Conservation (phyloP, 1,140 invertebrate genomes). For the Mactra quadrangularis region DNA sequence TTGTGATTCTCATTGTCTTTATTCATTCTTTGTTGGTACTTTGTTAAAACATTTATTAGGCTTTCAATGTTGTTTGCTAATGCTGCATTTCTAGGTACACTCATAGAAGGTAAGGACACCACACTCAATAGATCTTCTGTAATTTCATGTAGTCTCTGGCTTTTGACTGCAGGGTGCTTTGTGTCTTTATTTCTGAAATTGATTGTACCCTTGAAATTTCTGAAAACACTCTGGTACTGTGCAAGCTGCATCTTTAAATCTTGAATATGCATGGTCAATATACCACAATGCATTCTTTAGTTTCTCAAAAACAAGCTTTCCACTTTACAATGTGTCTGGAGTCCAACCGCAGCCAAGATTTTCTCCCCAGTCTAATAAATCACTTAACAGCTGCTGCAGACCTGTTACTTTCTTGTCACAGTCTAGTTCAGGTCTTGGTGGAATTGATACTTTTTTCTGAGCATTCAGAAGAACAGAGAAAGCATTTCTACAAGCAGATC, state of each 20-base stretch:
- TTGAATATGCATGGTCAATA: constrained; percentile 6
- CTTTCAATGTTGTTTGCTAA: background rate
- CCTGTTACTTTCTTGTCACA: background rate
- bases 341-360: background rate
- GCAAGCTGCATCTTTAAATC: constrained; percentile 1
- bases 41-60: background rate
- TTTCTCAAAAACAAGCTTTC: background rate
- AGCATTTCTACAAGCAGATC: too few relatives aligned
- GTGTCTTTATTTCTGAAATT: background rate
- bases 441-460: background rate
- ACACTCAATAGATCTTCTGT: too few relatives aligned
- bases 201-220: constrained; percentile 7
- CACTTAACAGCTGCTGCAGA: background rate
- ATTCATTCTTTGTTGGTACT: background rate
- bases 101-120: background rate
- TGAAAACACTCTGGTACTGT: background rate
- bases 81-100: background rate
- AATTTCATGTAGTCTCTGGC: too few relatives aligned
- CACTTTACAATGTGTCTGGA: background rate
- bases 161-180: too few relatives aligned
- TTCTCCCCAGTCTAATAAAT: background rate
- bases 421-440: background rate
- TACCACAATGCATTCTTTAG: background rate
- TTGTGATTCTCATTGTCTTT: background rate
- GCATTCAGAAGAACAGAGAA: background rate